A percentile compares a stretch with the other conserved stretches of the same genome.
These are phyloP conservation scores for Phyllostomus hastatus DNA, from an alignment of 2,113 vertebrate genomes.

Conservation along the genomic window DNA sequence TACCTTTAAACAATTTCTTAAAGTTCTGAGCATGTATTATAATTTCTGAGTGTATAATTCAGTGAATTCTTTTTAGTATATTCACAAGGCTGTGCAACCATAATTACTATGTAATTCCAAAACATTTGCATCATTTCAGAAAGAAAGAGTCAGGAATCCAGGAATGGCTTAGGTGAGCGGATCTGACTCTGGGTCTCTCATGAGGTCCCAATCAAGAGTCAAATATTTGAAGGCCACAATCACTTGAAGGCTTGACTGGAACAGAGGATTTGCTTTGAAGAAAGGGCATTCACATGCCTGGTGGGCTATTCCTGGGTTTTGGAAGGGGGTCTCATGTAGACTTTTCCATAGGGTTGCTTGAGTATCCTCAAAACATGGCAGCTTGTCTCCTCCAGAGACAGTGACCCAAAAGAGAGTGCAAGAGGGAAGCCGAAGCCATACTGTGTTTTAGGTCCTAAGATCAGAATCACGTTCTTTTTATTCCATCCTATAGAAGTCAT, in stretches of 20 bases:
- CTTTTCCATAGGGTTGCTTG: not conserved
- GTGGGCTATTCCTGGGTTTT: not conserved
- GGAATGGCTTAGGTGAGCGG: not conserved
- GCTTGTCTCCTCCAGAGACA: not conserved
- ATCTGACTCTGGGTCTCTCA: not conserved
- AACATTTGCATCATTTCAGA: not conserved
- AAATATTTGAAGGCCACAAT: not conserved
- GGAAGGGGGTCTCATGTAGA: not conserved
- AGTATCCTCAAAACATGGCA: not conserved
- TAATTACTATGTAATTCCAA: not conserved
- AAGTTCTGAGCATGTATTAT: not conserved
- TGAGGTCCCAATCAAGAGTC: not conserved
- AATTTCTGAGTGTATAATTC: not conserved
- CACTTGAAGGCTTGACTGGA: not conserved
- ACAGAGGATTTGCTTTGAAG: not conserved
- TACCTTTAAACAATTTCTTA: not conserved
- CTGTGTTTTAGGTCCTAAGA: not conserved
- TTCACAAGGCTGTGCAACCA: not conserved
- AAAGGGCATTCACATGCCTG: not conserved
- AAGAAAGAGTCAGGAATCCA: not conserved
- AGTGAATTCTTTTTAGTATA: not conserved
- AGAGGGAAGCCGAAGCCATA: not conserved
- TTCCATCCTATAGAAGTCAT: not conserved
- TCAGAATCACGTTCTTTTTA: not conserved
- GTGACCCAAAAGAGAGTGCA: not conserved